Conservation (phyloP, 1,140 invertebrate species). For the Leptopilina clavipes region DNA sequence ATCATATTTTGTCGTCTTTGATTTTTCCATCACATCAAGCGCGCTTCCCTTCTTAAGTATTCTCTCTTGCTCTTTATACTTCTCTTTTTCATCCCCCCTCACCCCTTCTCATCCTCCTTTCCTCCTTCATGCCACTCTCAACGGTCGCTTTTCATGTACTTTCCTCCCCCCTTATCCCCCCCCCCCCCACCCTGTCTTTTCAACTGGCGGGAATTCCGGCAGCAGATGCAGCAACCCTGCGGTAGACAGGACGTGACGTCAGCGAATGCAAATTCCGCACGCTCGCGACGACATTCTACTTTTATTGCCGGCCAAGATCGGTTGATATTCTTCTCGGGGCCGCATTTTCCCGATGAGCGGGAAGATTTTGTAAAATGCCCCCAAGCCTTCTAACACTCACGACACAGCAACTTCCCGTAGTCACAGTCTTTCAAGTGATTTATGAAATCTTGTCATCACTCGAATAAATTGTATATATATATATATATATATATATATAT, state of each 20-base stretch:
- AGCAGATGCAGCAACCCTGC: slow-evolving; percentile 18
- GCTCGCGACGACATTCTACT: slow-evolving; percentile 47
- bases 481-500: too few relatives aligned
- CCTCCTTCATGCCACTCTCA: too few relatives aligned
- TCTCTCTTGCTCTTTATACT: slow-evolving; percentile 30
- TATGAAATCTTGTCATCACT: slow-evolving; percentile 36
- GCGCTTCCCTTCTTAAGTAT: too few relatives aligned
- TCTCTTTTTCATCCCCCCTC: too few relatives aligned
- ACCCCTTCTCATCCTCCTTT: too few relatives aligned
- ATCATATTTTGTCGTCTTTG: slow-evolving; percentile 38
- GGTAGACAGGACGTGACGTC: slow-evolving; percentile 54
- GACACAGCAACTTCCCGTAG: slow-evolving; percentile 17
- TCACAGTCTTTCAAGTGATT: slow-evolving; percentile 35
- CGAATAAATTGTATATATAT: too few relatives aligned
- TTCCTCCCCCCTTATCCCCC: too few relatives aligned
- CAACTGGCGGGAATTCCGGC: slow-evolving; percentile 30
- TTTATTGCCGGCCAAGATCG: slow-evolving; percentile 54
- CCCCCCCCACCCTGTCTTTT: slow-evolving; percentile 33
- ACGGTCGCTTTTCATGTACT: slow-evolving; percentile 28
- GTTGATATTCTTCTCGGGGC: slow-evolving; percentile 55
- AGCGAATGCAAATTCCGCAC: slow-evolving; percentile 58
- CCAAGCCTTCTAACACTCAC: slow-evolving; percentile 4
- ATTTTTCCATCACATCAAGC: too few relatives aligned
- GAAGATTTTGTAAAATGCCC: slow-evolving; percentile 35
- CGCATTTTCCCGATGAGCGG: slow-evolving; percentile 33